phyloP scores from a whole-genome alignment of 2,888 invertebrate species.

The Diaperis boleti region DNA sequence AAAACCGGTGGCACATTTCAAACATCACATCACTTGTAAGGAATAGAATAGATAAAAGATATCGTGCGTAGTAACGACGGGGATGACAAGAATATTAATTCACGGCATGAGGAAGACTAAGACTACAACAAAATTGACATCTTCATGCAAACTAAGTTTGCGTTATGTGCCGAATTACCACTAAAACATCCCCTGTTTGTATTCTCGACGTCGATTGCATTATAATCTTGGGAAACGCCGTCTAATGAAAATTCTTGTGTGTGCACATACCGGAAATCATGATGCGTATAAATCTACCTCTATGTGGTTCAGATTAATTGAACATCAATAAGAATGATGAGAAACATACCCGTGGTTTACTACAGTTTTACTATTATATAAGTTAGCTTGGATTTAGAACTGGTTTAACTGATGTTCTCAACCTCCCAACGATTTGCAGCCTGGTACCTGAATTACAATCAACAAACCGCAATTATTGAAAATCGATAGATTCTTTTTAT shows the following conservation, averaged over 20 bases:
- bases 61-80: conserved; percentile 29
- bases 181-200: conserved; percentile 29
- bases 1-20: conserved; percentile 21
- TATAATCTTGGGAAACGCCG: conserved; percentile 21
- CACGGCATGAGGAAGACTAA: conserved; percentile 1
- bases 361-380: no score
- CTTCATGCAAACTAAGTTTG: conserved; percentile 26
- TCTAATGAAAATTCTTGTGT: conserved; percentile 23
- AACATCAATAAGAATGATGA: conserved; percentile 22
- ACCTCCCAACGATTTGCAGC: no score
- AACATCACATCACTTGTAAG: conserved; percentile 17
- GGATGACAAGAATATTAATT: conserved; percentile 26
- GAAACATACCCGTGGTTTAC: no score
- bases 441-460: no score
- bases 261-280: background rate
- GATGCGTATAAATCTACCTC: background rate
- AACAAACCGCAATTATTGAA: no score
- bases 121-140: conserved; percentile 19
- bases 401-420: no score
- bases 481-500: no score
- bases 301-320: conserved; percentile 7
- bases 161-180: conserved; percentile 30
- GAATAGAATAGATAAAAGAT: conserved; percentile 25
- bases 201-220: conserved; percentile 23
- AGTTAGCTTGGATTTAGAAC: no score